Evolutionary conservation across 2,888 invertebrate genomes (phyloP).

Genomic region (Lycophotia porphyrea): DNA sequence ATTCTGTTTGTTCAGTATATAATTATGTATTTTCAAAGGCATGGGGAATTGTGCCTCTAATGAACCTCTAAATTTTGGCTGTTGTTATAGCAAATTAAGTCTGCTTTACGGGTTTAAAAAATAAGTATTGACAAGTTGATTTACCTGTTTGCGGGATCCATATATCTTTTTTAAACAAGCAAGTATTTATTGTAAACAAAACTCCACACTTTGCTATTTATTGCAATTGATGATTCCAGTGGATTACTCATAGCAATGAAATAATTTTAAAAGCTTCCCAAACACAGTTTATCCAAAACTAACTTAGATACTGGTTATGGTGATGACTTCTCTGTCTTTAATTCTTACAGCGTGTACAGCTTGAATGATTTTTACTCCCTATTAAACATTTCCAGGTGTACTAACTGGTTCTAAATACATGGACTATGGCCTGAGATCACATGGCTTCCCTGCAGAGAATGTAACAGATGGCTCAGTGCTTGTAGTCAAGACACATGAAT

Average conservation of each 20-base stretch:
- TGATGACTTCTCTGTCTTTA: not conserved
- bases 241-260: too few species aligned
- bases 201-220: not conserved
- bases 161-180: not conserved
- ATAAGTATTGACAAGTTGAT: not conserved
- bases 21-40: not conserved
- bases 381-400: constrained; percentile 88
- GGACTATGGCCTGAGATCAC: constrained; percentile 94
- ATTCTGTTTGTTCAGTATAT: not conserved
- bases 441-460: constrained; percentile 95
- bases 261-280: not conserved
- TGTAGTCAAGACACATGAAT: constrained; percentile 95
- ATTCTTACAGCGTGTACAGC: not conserved
- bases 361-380: not conserved
- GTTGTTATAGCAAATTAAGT: not conserved
- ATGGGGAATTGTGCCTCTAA: too few species aligned
- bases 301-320: not conserved
- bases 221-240: not conserved
- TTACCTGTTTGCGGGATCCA: not conserved
- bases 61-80: not conserved
- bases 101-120: not conserved
- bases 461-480: constrained; percentile 94
- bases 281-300: not conserved
- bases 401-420: constrained; percentile 95
- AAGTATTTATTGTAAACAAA: constrained; percentile 3